These are phyloP conservation scores for Didymodactylos carnosus DNA, from an alignment of 2,888 invertebrate genomes.

Conservation along the genomic window DNA sequence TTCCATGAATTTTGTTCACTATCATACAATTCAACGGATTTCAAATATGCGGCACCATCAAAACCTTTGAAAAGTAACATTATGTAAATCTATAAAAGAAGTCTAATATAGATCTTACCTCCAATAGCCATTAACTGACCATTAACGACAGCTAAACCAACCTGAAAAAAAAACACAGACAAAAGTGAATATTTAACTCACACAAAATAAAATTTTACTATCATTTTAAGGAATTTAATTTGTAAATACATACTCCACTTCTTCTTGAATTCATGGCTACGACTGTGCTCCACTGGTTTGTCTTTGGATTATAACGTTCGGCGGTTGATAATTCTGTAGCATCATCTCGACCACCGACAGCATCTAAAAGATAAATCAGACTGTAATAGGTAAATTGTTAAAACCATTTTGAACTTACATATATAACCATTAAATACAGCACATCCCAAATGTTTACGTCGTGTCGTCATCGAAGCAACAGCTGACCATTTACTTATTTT, in stretches of 20 bases:
- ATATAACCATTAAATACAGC: conserved; percentile 93
- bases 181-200: conserved; percentile 37
- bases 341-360: conserved; percentile 90
- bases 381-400: not conserved
- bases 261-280: conserved; percentile 94
- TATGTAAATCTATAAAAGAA: too few species aligned
- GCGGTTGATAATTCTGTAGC: conserved; percentile 85
- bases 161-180: not conserved
- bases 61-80: too few species aligned
- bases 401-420: conserved; percentile 47
- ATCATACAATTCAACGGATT: conserved; percentile 93
- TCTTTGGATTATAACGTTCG: conserved; percentile 83
- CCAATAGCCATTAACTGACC: conserved; percentile 92
- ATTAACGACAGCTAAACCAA: conserved; percentile 71
- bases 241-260: conserved; percentile 48
- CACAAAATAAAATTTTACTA: too few species aligned
- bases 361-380: conserved; percentile 28
- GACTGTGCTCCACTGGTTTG: conserved; percentile 92
- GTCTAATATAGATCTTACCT: too few species aligned
- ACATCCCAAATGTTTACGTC: conserved; percentile 84
- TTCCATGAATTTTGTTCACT: conserved; percentile 92
- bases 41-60: conserved; percentile 78
- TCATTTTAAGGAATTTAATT: too few species aligned
- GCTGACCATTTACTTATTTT: conserved; percentile 65
- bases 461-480: conserved; percentile 72